phyloP scores from a whole-genome alignment of 2,888 invertebrate species.

The Polydrusus pterygomalis region DNA sequence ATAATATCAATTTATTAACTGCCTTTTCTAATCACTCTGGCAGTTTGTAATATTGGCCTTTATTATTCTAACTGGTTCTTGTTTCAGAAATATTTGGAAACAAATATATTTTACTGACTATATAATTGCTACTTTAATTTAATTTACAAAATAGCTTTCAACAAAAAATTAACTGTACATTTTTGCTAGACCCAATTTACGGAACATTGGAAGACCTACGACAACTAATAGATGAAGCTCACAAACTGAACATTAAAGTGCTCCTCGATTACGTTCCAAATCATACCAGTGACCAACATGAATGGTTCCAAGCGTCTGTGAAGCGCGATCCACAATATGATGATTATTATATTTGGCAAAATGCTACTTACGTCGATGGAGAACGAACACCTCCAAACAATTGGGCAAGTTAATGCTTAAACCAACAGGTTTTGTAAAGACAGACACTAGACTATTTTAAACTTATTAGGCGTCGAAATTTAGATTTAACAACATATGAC shows the following conservation, averaged over 20 bases:
- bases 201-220: conserved; percentile 85
- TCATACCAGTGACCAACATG: conserved; percentile 36
- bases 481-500: not conserved
- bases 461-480: not conserved
- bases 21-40: no score
- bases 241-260: conserved; percentile 25
- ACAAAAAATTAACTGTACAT: not conserved
- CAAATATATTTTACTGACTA: no score
- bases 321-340: conserved; percentile 15
- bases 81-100: no score
- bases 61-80: no score
- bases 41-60: no score
- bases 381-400: conserved; percentile 29
- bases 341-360: conserved; percentile 27
- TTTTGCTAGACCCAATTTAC: conserved; percentile 77
- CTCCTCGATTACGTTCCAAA: conserved; percentile 35
- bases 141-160: no score
- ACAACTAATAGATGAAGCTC: conserved; percentile 58
- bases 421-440: not conserved
- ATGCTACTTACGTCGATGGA: conserved; percentile 20
- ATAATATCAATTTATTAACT: no score
- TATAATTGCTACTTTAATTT: no score
- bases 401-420: conserved; percentile 19
- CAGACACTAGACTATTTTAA: no score
- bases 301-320: conserved; percentile 33